phyloP scores from a whole-genome alignment of 2,888 invertebrate species.

The Dusona sp. region DNA sequence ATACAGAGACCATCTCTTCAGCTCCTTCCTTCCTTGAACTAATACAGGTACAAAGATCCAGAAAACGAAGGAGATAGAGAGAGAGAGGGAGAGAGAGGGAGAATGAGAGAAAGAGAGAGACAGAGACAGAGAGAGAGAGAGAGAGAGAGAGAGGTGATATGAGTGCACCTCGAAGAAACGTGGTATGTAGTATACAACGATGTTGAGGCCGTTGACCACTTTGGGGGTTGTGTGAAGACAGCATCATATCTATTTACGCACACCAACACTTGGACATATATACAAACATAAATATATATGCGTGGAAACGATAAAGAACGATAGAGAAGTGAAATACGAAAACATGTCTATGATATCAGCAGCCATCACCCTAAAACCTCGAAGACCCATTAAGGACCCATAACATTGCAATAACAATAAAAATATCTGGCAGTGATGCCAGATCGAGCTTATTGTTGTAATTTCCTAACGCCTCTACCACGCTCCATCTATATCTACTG shows the following conservation, averaged over 20 bases:
- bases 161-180: conserved; percentile 71
- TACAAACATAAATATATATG: background rate
- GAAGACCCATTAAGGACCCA: conserved; percentile 66
- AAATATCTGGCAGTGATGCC: conserved; percentile 70
- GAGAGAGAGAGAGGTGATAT: conserved; percentile 1
- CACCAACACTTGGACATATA: background rate
- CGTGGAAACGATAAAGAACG: conserved; percentile 34
- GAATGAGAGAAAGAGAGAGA: conserved; percentile 11
- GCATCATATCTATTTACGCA: conserved; percentile 1
- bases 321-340: conserved; percentile 51
- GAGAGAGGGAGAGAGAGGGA: conserved; percentile 10
- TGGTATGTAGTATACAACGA: conserved; percentile 65
- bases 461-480: conserved; percentile 69
- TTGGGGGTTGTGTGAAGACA: conserved; percentile 27
- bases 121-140: conserved; percentile 18
- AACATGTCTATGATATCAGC: conserved; percentile 47
- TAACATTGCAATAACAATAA: conserved; percentile 71
- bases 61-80: conserved; percentile 17
- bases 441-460: conserved; percentile 72
- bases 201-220: conserved; percentile 42
- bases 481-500: background rate
- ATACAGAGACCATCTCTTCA: conserved; percentile 32
- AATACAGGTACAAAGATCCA: conserved; percentile 27
- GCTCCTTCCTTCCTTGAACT: conserved; percentile 43
- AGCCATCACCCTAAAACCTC: conserved; percentile 50